phyloP scores from a whole-genome alignment of 2,888 invertebrate genomes.

The Digitonthophagus gazella region DNA sequence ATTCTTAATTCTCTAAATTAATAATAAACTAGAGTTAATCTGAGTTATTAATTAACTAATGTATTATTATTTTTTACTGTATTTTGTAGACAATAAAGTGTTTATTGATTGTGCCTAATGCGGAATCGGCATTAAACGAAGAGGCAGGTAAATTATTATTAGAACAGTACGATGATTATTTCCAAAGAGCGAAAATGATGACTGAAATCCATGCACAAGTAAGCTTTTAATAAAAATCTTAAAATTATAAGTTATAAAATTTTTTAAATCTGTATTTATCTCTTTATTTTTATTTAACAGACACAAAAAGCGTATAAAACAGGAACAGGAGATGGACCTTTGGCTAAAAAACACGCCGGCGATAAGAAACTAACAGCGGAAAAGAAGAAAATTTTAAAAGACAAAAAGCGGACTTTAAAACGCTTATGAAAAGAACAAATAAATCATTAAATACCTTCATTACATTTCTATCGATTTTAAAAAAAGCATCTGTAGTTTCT shows the following conservation, averaged over 20 bases:
- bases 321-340: constrained; percentile 61
- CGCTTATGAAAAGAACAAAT: constrained; percentile 68
- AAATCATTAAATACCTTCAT: not conserved
- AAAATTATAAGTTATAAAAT: not conserved
- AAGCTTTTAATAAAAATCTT: no score
- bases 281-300: constrained; percentile 47
- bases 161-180: constrained; percentile 92
- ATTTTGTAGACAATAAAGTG: constrained; percentile 80
- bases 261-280: constrained; percentile 4
- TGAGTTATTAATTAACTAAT: not conserved
- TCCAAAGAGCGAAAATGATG: constrained; percentile 83
- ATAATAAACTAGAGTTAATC: not conserved
- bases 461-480: not conserved
- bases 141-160: constrained; percentile 92
- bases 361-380: constrained; percentile 72
- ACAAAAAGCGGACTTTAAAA: constrained; percentile 82
- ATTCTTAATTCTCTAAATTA: not conserved
- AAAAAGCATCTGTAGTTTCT: not conserved
- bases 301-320: constrained; percentile 56
- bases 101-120: constrained; percentile 94
- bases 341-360: constrained; percentile 82
- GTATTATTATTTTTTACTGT: not conserved
- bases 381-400: constrained; percentile 73
- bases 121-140: constrained; percentile 95
- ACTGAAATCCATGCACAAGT: constrained; percentile 85